Evolutionary conservation across 2,888 invertebrate species (phyloP).

Genomic region (Diarsia rubi): DNA sequence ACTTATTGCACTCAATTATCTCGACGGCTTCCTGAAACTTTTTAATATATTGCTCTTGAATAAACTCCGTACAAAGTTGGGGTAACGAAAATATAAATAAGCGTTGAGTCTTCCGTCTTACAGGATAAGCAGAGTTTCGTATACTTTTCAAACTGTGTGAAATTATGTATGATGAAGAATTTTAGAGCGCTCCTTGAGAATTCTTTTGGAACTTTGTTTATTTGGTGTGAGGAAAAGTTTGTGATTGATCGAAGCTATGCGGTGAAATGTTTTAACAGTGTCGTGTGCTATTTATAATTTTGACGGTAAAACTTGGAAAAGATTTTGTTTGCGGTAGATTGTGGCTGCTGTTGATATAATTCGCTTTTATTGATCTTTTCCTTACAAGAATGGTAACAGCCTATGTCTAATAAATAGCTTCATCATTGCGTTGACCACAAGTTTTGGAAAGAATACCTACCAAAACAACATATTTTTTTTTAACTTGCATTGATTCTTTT

Average conservation of each 20-base stretch:
- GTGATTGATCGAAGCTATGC: constrained; percentile 44
- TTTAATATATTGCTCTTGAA: constrained; percentile 61
- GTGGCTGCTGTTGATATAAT: not conserved
- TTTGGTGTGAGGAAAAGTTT: constrained; percentile 30
- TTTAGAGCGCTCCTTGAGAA: constrained; percentile 41
- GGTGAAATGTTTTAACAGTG: constrained; percentile 27
- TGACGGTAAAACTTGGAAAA: not conserved
- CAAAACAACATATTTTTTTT: not conserved
- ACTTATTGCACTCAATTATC: constrained; percentile 55
- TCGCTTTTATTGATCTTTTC: not conserved
- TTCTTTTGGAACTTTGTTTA: constrained; percentile 52
- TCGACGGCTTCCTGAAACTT: constrained; percentile 53
- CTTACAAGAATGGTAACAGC: not conserved
- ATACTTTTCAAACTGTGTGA: constrained; percentile 55
- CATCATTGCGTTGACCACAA: not conserved
- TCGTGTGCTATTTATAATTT: constrained; percentile 12
- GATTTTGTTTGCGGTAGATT: not conserved
- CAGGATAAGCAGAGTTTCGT: constrained; percentile 51
- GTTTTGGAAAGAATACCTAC: not conserved
- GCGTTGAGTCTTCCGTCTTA: constrained; percentile 39
- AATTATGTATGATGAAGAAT: constrained; percentile 60
- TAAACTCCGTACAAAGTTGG: constrained; percentile 54
- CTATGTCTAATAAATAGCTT: not conserved
- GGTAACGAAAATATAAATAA: constrained; percentile 60
- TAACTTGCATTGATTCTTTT: not conserved